Evolutionary conservation across 1,140 invertebrate genomes (phyloP).

Genomic region (Lepidurus arcticus): DNA sequence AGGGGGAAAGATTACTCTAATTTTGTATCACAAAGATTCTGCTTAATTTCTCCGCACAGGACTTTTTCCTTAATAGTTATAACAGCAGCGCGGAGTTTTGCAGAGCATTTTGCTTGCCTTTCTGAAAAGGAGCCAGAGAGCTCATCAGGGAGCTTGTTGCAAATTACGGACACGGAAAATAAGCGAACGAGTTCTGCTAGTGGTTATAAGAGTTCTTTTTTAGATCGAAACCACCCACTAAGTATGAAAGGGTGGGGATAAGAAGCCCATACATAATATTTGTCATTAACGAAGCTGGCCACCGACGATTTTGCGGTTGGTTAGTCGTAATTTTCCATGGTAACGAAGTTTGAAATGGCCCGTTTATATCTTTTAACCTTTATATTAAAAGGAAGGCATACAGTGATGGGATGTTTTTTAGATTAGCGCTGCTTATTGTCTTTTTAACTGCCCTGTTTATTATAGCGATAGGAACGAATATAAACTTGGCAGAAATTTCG

Average conservation of each 20-base stretch:
- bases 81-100: not conserved
- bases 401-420: not conserved
- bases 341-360: not conserved
- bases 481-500: not conserved
- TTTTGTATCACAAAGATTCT: not conserved
- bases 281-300: constrained; percentile 6
- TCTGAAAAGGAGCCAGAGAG: not conserved
- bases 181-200: not conserved
- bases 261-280: not conserved
- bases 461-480: not conserved
- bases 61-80: not conserved
- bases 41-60: not conserved
- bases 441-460: not conserved
- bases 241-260: not conserved
- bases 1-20: not conserved
- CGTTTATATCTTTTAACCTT: not conserved
- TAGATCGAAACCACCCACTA: constrained; percentile 1
- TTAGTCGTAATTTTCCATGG: not conserved
- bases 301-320: constrained; percentile 2
- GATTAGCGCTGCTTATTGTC: not conserved
- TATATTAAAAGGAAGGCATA: not conserved
- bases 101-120: not conserved
- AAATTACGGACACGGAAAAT: not conserved
- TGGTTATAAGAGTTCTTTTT: not conserved
- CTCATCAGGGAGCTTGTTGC: not conserved